Percentiles rank a stretch among this genome's conserved stretches.
These are phyloP conservation scores for Aradophagus sp. DNA, from an alignment of 1,140 invertebrate genomes.

Conservation along the genomic window DNA sequence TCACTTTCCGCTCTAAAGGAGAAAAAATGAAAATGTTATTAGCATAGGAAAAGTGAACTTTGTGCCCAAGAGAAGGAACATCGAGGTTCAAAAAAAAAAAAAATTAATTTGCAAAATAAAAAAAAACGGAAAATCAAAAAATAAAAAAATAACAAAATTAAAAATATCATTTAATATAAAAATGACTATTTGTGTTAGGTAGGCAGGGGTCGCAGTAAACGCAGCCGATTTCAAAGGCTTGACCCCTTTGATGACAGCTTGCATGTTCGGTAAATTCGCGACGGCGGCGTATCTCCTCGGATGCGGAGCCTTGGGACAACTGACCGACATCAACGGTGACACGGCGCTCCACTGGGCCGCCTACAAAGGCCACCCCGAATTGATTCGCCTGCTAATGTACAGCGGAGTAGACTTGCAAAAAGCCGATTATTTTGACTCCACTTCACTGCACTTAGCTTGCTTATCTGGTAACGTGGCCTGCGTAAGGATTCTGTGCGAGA, in stretches of 20 bases:
- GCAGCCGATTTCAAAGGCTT: slow-evolving; percentile 92
- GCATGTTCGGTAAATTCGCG: slow-evolving; percentile 93
- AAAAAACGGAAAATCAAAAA: too few relatives aligned
- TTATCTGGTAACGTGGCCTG: slow-evolving; percentile 89
- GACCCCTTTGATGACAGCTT: slow-evolving; percentile 92
- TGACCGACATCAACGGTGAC: slow-evolving; percentile 93
- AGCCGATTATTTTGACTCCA: slow-evolving; percentile 94
- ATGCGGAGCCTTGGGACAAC: slow-evolving; percentile 87
- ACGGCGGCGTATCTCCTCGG: slow-evolving; percentile 91
- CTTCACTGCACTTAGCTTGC: slow-evolving; percentile 93
- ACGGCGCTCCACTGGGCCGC: slow-evolving; percentile 95
- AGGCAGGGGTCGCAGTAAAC: slow-evolving; percentile 91
- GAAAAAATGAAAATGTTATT: too few relatives aligned
- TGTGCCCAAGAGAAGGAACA: too few relatives aligned
- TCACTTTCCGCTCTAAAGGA: too few relatives aligned
- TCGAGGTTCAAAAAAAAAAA: too few relatives aligned
- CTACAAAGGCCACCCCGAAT: slow-evolving; percentile 92
- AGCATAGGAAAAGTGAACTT: too few relatives aligned
- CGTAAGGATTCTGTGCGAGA: slow-evolving; percentile 88
- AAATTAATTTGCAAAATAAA: too few relatives aligned
- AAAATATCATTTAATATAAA: slow-evolving; percentile 7
- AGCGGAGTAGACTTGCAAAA: slow-evolving; percentile 91
- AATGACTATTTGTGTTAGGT: slow-evolving; percentile 16
- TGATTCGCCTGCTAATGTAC: slow-evolving; percentile 92
- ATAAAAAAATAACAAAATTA: too few relatives aligned